phyloP scores from a whole-genome alignment of 2,888 invertebrate genomes.

The Amiota communis region DNA sequence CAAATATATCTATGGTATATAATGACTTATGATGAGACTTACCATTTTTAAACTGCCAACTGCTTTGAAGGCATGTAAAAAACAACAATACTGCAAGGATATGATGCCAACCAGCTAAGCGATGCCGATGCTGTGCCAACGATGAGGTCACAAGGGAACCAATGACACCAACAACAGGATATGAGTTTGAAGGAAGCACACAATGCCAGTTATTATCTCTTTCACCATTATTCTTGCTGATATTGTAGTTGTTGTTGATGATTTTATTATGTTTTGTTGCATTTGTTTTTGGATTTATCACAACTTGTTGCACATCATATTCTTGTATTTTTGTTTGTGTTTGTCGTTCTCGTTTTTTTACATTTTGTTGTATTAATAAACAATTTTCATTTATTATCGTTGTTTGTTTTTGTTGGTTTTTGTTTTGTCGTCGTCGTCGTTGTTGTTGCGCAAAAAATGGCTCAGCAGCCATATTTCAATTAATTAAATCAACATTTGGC shows the following conservation, averaged over 20 bases:
- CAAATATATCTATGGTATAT: too few relatives aligned
- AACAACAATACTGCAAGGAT: slow-evolving; percentile 43
- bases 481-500: slow-evolving; percentile 17
- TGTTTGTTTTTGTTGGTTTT: background rate
- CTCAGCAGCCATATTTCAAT: slow-evolving; percentile 27
- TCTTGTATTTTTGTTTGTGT: background rate
- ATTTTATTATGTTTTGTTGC: background rate
- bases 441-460: slow-evolving; percentile 13
- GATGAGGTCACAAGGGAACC: background rate
- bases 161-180: background rate
- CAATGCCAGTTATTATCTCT: too few relatives aligned
- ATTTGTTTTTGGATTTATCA: background rate
- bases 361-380: background rate
- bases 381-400: background rate
- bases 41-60: slow-evolving; percentile 59
- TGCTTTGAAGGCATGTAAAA: slow-evolving; percentile 48
- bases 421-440: background rate
- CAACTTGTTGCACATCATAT: background rate
- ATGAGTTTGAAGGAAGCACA: too few relatives aligned
- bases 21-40: slow-evolving; percentile 31
- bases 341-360: background rate
- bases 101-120: background rate
- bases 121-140: background rate
- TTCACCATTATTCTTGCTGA: background rate
- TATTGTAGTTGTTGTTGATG: background rate